Evolutionary conservation across 1,140 invertebrate species (phyloP).

Genomic region (Macrobrachium rosenbergii): DNA sequence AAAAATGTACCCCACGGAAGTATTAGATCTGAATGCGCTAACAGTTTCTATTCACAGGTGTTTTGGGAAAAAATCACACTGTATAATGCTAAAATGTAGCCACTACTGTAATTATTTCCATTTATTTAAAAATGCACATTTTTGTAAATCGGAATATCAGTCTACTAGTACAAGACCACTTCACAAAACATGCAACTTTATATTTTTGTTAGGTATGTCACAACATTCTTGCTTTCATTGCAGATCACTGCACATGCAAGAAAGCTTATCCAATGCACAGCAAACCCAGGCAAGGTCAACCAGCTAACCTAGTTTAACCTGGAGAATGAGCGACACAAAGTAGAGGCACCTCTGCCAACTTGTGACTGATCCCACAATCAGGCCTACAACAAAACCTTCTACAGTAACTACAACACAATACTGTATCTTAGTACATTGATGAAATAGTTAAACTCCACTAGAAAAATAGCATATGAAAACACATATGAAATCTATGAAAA

Average conservation of each 20-base stretch:
- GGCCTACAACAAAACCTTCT: constrained; percentile 38
- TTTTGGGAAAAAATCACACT: neutral
- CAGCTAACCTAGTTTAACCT: constrained; percentile 36
- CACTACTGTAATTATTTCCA: neutral
- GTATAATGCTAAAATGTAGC: neutral
- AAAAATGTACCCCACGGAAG: too few relatives aligned
- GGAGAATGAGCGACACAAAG: constrained; percentile 18
- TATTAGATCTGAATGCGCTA: neutral
- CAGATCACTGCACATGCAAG: too few relatives aligned
- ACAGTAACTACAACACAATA: neutral
- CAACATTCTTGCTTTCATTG: too few relatives aligned
- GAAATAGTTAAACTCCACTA: too few relatives aligned
- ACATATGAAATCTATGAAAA: too few relatives aligned
- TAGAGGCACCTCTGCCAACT: constrained; percentile 37
- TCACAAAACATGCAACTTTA: neutral
- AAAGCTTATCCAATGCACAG: constrained; percentile 3
- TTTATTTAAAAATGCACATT: too few relatives aligned
- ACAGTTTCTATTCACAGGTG: neutral
- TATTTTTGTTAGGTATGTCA: too few relatives aligned
- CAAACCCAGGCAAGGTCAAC: constrained; percentile 5
- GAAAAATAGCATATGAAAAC: too few relatives aligned
- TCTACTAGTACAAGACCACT: neutral
- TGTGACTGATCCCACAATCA: constrained; percentile 31
- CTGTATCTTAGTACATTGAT: too few relatives aligned
- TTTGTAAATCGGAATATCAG: too few relatives aligned